phyloP scores from a whole-genome alignment of 2,888 invertebrate species.

The Amphipyra tragopoginis region DNA sequence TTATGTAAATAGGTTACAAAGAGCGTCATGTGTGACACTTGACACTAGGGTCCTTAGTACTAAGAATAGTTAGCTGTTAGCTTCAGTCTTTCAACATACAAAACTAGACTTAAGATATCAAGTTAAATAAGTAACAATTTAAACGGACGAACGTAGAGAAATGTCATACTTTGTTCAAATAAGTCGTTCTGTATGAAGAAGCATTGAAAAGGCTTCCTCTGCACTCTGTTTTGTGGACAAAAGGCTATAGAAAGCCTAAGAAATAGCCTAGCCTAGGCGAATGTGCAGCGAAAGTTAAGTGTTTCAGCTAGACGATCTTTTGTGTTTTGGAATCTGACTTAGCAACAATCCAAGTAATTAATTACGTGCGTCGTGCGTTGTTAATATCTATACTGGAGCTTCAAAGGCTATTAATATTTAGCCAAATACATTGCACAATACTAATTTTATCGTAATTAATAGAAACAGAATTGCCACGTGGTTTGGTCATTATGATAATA shows the following conservation, averaged over 20 bases:
- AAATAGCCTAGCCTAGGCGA: not conserved
- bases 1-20: slow-evolving; percentile 45
- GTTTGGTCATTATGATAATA: slow-evolving; percentile 11
- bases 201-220: slow-evolving; percentile 19
- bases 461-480: slow-evolving; percentile 23
- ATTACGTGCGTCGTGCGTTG: slow-evolving; percentile 1
- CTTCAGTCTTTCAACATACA: slow-evolving; percentile 8
- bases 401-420: slow-evolving; percentile 16
- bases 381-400: slow-evolving; percentile 19
- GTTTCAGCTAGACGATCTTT: slow-evolving; percentile 9
- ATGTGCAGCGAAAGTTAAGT: slow-evolving; percentile 9
- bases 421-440: slow-evolving; percentile 24
- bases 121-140: slow-evolving; percentile 7
- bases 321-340: slow-evolving; percentile 14
- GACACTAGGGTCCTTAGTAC: slow-evolving; percentile 17
- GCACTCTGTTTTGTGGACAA: slow-evolving; percentile 20
- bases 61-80: slow-evolving; percentile 17
- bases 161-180: slow-evolving; percentile 11
- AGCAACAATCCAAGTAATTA: slow-evolving; percentile 12
- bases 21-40: slow-evolving; percentile 34
- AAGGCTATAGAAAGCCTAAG: slow-evolving; percentile 18
- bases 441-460: slow-evolving; percentile 24
- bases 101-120: not conserved
- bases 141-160: not conserved
- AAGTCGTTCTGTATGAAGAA: slow-evolving; percentile 13